phyloP scores from a whole-genome alignment of 2,113 vertebrate species.

The Eurystomus gularis region DNA sequence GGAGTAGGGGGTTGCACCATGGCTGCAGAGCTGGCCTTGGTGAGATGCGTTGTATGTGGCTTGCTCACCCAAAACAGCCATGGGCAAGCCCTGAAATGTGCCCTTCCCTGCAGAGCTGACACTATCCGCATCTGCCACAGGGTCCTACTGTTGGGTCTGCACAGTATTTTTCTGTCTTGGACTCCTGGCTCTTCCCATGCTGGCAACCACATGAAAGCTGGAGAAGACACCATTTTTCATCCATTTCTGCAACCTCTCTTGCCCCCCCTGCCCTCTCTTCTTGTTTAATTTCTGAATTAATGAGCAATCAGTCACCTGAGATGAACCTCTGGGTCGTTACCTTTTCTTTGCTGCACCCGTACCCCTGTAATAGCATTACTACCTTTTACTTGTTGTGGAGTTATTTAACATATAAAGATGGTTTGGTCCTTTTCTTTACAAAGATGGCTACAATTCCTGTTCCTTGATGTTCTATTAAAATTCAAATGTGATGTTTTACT shows the following conservation, averaged over 20 bases:
- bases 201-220: not conserved
- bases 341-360: slow-evolving; percentile 2
- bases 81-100: not conserved
- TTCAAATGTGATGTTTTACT: slow-evolving; percentile 64
- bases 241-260: not conserved
- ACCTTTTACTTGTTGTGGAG: slow-evolving; percentile 46
- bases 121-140: not conserved
- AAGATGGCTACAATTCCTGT: slow-evolving; percentile 59
- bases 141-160: not conserved
- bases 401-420: slow-evolving; percentile 56
- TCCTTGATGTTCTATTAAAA: slow-evolving; percentile 74
- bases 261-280: not conserved
- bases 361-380: slow-evolving; percentile 35
- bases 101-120: not conserved
- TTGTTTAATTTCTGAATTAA: slow-evolving; percentile 33
- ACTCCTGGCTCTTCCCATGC: not conserved
- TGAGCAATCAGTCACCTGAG: not conserved
- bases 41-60: not conserved
- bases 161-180: not conserved
- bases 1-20: accelerated
- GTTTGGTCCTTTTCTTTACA: slow-evolving; percentile 53
- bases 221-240: not conserved
- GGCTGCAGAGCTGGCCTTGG: not conserved
- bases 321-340: slow-evolving; percentile 27
- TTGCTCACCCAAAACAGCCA: not conserved